Percentiles rank a stretch among this genome's conserved stretches.
Conservation (phyloP, 2,888 invertebrate genomes). For the Drosophila emarginata region DNA sequence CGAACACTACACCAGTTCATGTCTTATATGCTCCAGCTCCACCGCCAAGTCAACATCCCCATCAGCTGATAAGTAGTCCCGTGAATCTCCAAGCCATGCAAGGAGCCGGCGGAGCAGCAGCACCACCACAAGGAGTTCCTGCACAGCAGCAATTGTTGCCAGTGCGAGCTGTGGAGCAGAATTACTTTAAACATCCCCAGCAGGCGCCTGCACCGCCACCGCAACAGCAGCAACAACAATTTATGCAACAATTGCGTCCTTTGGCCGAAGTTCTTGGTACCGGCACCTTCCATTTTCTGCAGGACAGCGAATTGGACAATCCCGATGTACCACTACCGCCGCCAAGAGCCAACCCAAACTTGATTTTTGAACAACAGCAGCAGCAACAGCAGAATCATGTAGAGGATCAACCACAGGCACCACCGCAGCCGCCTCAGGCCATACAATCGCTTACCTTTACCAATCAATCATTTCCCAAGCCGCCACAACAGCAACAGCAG, state of each 20-base stretch:
- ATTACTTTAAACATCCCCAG: slow-evolving; percentile 84
- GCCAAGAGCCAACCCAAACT: slow-evolving; percentile 60
- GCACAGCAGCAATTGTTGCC: slow-evolving; percentile 48
- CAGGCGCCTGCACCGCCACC: slow-evolving; percentile 78
- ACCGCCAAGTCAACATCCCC: slow-evolving; percentile 54
- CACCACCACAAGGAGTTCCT: slow-evolving; percentile 35
- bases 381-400: slow-evolving; percentile 57
- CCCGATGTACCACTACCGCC: slow-evolving; percentile 83
- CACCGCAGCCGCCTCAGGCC: slow-evolving; percentile 82
- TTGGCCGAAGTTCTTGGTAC: slow-evolving; percentile 90
- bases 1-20: slow-evolving; percentile 74
- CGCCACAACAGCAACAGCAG: slow-evolving; percentile 80
- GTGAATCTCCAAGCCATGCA: slow-evolving; percentile 71
- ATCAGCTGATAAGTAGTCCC: slow-evolving; percentile 69
- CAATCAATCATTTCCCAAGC: slow-evolving; percentile 88
- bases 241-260: slow-evolving; percentile 86
- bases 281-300: slow-evolving; percentile 91
- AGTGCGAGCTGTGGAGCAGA: slow-evolving; percentile 86
- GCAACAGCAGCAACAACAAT: slow-evolving; percentile 84
- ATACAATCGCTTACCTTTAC: slow-evolving; percentile 94
- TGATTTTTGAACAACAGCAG: slow-evolving; percentile 61
- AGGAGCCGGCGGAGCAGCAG: slow-evolving; percentile 42
- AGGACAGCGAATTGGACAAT: slow-evolving; percentile 94
- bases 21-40: slow-evolving; percentile 59
- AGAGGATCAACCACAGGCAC: slow-evolving; percentile 53